These are phyloP conservation scores for Gasterosteus aculeatus DNA, from an alignment of 2,113 vertebrate genomes.

Conservation along the genomic window DNA sequence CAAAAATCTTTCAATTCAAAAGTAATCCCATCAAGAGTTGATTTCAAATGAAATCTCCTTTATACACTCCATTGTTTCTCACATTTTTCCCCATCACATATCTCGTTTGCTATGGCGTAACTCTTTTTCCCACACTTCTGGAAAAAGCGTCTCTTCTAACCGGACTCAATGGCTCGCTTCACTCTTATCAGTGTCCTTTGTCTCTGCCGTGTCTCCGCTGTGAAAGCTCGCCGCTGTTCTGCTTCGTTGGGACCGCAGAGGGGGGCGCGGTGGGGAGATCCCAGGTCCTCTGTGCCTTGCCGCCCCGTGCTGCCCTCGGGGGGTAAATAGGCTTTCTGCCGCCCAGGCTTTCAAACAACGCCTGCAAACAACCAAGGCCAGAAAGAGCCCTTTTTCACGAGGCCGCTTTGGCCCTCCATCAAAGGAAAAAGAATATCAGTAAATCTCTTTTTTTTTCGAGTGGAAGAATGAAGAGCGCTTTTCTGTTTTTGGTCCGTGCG, in stretches of 20 bases:
- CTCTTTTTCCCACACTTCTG: conserved; percentile 76
- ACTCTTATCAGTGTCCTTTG: conserved; percentile 67
- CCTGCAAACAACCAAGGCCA: conserved; percentile 51
- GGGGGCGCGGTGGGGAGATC: conserved; percentile 14
- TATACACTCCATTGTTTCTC: conserved; percentile 43
- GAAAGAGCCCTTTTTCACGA: conserved; percentile 39
- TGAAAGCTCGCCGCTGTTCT: conserved; percentile 73
- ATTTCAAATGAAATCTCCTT: conserved; percentile 70
- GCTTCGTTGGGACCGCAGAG: neutral
- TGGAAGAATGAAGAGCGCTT: conserved; percentile 43
- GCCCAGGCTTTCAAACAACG: conserved; percentile 47
- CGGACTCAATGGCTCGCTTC: conserved; percentile 65
- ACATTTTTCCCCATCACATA: conserved; percentile 63
- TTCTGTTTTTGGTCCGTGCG: conserved; percentile 32
- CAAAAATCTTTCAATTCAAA: conserved; percentile 43
- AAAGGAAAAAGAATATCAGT: conserved; percentile 62
- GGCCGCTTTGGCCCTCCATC: conserved; percentile 45
- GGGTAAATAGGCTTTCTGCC: conserved; percentile 54
- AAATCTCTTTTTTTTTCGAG: conserved; percentile 62
- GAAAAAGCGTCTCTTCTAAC: conserved; percentile 57
- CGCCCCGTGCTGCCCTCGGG: conserved; percentile 45
- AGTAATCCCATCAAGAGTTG: conserved; percentile 61
- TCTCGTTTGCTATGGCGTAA: conserved; percentile 58
- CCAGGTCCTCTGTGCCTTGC: conserved; percentile 33
- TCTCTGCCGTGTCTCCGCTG: conserved; percentile 61